A percentile compares a stretch with the other conserved stretches of the same genome.
These are phyloP conservation scores for Lacanobia wlatinum DNA, from an alignment of 2,888 invertebrate species.

Conservation along the genomic window DNA sequence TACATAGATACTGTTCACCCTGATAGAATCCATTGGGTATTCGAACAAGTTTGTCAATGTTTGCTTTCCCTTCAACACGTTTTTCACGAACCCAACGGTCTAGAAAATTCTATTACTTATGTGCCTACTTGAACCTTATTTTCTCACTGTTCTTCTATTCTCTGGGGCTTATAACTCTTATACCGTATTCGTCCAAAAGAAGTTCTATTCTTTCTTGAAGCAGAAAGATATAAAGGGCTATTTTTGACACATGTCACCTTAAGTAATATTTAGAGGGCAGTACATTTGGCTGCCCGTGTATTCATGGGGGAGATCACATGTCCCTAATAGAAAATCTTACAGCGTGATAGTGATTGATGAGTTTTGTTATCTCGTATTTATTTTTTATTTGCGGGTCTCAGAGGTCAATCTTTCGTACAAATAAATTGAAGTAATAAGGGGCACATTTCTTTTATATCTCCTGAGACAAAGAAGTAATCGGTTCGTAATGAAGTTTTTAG, in stretches of 20 bases:
- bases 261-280: conserved; percentile 42
- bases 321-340: conserved; percentile 27
- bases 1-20: neutral
- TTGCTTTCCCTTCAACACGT: conserved; percentile 19
- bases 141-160: conserved; percentile 28
- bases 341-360: conserved; percentile 41
- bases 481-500: conserved; percentile 26
- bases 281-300: conserved; percentile 47
- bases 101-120: conserved; percentile 29
- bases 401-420: conserved; percentile 30
- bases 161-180: conserved; percentile 36
- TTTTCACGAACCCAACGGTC: conserved; percentile 21
- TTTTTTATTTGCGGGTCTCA: conserved; percentile 29
- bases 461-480: conserved; percentile 16
- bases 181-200: conserved; percentile 20
- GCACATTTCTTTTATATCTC: conserved; percentile 14
- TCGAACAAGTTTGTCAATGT: conserved; percentile 33
- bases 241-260: conserved; percentile 32
- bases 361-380: conserved; percentile 26
- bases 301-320: conserved; percentile 46
- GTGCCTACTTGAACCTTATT: conserved; percentile 33
- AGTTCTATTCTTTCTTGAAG: conserved; percentile 25
- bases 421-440: conserved; percentile 37
- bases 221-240: conserved; percentile 20
- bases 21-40: conserved; percentile 3